Evolutionary conservation across 1,140 invertebrate genomes (phyloP), one percentile per base, ranked within the genome.

Genomic region (Pseudomyrmex flavicornis): DNA sequence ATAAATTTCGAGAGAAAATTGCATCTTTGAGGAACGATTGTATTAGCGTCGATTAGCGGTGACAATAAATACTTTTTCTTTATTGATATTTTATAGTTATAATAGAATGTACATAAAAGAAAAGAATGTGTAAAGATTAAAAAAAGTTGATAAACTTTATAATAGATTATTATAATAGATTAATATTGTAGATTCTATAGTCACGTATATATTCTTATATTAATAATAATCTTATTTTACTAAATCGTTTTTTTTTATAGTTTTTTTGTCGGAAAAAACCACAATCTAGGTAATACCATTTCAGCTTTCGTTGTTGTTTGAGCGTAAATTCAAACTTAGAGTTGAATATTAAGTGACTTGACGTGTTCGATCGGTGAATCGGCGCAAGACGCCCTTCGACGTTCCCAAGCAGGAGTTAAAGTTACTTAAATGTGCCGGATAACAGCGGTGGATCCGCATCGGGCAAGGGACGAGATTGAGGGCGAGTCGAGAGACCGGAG

Each of bases 381-480:
- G 46, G 82, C 59, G 22, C 68, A 70, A 83, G 85, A 65, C 62
- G 62, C 72, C 70, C 48, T 73, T 69, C n/a, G 50, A 86, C 48
- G 54, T 77, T 46, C 22, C 54, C 22, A 83, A 87, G 84, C 83
- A 79, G 74, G 89, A 88, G 82, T 90, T 91, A 90, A 89, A 91
- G 89, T 91, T 91, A 91, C 91, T 91, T 89, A 90, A 91, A 88
- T 88, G 88, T 85, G 87, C 65, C 83, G 80, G 84, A 86, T 85
- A 89, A 90, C 84, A 56, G 76, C 66, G 61, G 65, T 52, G 65
- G 46, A 70, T 61, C 54, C 52, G 80, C 65, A 76, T 44, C 50
- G 69, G 54, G 79, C 70, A 87, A 86, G 73, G 72, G 80, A 72
- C 48, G 61, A 48, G 85, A 75, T 86, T 87, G 56, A 84, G 69